A percentile compares a stretch with the other conserved stretches of the same genome.
These are phyloP conservation scores for Archocentrus centrarchus DNA, from an alignment of 2,113 vertebrate species.

Conservation along the genomic window DNA sequence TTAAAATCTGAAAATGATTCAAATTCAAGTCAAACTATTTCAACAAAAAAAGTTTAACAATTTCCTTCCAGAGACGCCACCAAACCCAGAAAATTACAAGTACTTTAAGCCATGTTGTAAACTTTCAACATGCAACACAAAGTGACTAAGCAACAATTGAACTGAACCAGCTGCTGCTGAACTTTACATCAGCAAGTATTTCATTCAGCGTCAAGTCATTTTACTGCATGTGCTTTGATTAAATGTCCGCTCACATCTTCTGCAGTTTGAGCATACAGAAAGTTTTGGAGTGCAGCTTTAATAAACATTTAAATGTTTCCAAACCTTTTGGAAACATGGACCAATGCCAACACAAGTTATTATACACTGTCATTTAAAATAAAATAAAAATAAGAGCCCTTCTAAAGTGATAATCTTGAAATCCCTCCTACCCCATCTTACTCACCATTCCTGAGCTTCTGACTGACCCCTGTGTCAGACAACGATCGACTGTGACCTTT, in stretches of 20 bases:
- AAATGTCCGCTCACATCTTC: too few relatives aligned
- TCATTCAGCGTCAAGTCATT: neutral
- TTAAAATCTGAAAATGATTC: neutral
- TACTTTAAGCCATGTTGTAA: neutral
- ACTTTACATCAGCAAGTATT: neutral
- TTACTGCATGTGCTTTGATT: too few relatives aligned
- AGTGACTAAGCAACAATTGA: neutral
- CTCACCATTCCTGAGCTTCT: constrained; percentile 87
- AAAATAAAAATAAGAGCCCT: neutral
- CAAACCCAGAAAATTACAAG: neutral
- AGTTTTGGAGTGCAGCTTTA: neutral
- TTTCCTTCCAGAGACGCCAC: neutral
- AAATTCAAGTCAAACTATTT: neutral
- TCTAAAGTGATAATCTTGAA: neutral
- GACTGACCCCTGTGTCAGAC: constrained; percentile 90
- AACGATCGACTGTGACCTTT: constrained; percentile 90
- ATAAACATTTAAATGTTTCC: too few relatives aligned
- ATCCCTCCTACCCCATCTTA: neutral
- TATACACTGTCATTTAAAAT: neutral
- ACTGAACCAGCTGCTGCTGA: neutral
- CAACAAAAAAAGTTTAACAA: neutral
- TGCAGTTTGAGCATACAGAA: too few relatives aligned
- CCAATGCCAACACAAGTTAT: neutral
- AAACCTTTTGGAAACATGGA: neutral
- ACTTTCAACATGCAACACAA: neutral